Base-by-base conservation (phyloP, 1,140 invertebrate species). In the Formica exsecta region DNA sequence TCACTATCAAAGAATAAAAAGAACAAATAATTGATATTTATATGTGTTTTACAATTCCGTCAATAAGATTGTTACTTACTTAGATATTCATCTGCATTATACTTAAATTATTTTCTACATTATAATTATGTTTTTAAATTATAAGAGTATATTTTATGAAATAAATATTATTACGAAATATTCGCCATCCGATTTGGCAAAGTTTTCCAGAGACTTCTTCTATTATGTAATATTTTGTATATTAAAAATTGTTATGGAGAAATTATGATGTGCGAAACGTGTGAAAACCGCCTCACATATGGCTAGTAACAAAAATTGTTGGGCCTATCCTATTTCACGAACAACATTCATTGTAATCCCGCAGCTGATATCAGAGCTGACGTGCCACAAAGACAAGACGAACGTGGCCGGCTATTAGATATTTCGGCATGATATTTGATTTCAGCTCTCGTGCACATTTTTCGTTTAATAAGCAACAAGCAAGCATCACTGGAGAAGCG, bases 401-500 rank as follows among this genome's bases (percentile, higher is more conserved):
- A 3, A 54, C 48, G 22, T 62, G 16, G 51, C 62, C 29, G 57
- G 16, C 41, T 59, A 68, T 68, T 75, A 65, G 22, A 57, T 59
- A 68, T 66, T 85, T 76, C 16, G 87, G 44, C 54, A 85, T 38
- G 13, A 81, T 81, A 85, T 85, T 75, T 16, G 25, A 77, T 85
- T 85, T 76, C 81, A 76, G 16, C 44, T 38, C n/a, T 38, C n/a
- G 3, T 51, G 81, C 81, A 54, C 29, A 75, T 84, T 76, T 85
- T 85, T 85, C 2, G 38, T 81, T 22, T 51, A 25, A 61, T 73
- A 74, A 73, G 38, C 64, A 36, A 87, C 13, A 71, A 62, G 11
- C 71, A 61, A 36, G 32, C 51, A 68, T 87, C 32, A n/a, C 19
- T 62, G 9, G 51, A 22, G 19, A 71, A 85, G 54, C 54, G 66